phyloP scores from a whole-genome alignment of 2,888 invertebrate genomes.

The Luffia ferchaultella region DNA sequence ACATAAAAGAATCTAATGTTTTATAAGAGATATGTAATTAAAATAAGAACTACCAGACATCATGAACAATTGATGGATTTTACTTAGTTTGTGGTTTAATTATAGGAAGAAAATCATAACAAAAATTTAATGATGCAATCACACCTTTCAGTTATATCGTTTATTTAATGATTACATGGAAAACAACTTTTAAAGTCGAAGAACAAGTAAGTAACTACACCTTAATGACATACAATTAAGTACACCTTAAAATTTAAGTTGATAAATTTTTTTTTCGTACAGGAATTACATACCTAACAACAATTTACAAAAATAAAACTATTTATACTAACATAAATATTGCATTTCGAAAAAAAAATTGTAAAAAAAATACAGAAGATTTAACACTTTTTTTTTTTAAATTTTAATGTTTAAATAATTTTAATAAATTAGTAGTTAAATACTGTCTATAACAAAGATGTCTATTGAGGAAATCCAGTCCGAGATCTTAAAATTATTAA shows the following conservation, averaged over 20 bases:
- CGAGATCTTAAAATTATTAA: conserved; percentile 23
- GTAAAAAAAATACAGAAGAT: no score
- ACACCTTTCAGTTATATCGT: conserved; percentile 42
- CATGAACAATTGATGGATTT: background rate
- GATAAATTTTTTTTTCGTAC: background rate
- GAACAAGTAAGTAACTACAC: conserved; percentile 24
- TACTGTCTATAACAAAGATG: no score
- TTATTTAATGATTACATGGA: conserved; percentile 36
- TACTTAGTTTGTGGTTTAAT: background rate
- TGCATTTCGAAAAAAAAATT: no score
- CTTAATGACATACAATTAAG: conserved; percentile 19
- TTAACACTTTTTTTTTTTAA: no score
- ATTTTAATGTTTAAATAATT: no score
- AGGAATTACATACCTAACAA: conserved; percentile 24
- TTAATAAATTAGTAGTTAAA: no score
- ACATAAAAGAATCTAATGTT: background rate
- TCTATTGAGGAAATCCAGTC: no score
- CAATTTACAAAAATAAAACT: conserved; percentile 30
- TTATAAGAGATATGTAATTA: background rate
- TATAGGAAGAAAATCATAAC: background rate
- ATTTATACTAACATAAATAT: conserved; percentile 4
- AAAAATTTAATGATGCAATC: conserved; percentile 33
- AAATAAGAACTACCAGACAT: background rate
- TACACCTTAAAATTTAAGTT: background rate
- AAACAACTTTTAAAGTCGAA: conserved; percentile 36